Evolutionary conservation across 2,888 invertebrate genomes (phyloP), one percentile per base, ranked within the genome.

Genomic region (Fabriciana adippe): DNA sequence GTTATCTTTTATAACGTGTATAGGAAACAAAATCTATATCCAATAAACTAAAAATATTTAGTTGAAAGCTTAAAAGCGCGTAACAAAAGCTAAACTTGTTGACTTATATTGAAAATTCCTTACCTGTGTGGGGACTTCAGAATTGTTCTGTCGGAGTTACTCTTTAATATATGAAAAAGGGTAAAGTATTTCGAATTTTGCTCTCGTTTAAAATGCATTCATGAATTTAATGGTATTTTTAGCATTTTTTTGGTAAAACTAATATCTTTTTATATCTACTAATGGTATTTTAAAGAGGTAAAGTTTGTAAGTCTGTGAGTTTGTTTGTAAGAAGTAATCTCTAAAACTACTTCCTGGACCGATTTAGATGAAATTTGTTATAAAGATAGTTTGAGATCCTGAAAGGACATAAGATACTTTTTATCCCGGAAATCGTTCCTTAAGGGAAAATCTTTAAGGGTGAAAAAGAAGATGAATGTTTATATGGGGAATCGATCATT

Each of bases 101-200:
- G 53, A 67, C 64, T 60, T 70, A 60, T 70, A 70, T 67, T 70
- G 64, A 67, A 26, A 67, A 67, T 70, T 70, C 67, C 69, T 67
- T 60, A 67, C 60, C 67, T 70, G 64, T 21, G 21, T 51, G 47
- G 50, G 18, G 53, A 53, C 45, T 61, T 56, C 47, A 18, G 48
- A 51, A 70, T 54, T 67, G 64, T 64, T 67, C 63, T 64, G 66
- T 59, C 51, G 18, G 55, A 60, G 54, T 63, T 63, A 62, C 62
- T 66, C 50, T 69, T 64, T 67, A 69, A 69, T 67, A 69, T 56
- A 67, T 67, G 50, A 60, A 60, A 55, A 55, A 26, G 54, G 16
- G 48, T 47, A 66, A 47, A 48, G 11, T 66, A 16, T 55, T 59
- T 48, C 54, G 15, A 16, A 41, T 41, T 54, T 55, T 48, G n/a